Percentiles rank a stretch among this genome's conserved stretches.
Conservation (phyloP, 2,888 invertebrate genomes). For the Temnothorax unifasciatus region DNA sequence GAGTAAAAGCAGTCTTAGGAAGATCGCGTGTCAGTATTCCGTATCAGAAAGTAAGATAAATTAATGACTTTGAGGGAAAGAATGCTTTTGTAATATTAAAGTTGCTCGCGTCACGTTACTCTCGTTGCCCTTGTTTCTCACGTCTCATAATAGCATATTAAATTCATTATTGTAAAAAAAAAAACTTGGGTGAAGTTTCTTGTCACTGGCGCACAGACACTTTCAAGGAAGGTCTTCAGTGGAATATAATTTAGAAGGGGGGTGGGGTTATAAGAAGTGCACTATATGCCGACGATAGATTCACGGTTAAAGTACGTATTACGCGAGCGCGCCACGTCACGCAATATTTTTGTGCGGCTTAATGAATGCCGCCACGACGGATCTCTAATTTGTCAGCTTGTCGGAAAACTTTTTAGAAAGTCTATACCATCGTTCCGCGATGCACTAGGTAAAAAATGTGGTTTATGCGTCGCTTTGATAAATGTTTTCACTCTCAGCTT, state of each 20-base stretch:
- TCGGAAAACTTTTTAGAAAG: slow-evolving; percentile 43
- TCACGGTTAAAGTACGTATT: slow-evolving; percentile 8
- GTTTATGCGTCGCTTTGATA: not conserved
- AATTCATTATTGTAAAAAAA: not conserved
- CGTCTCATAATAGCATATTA: not conserved
- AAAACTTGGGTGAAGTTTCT: not conserved
- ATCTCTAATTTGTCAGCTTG: slow-evolving; percentile 21
- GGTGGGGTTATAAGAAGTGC: not conserved
- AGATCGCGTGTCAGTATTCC: not conserved
- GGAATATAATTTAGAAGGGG: not conserved
- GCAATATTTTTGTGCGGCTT: slow-evolving; percentile 28
- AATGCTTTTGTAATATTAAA: slow-evolving; percentile 33
- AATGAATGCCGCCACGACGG: slow-evolving; percentile 10
- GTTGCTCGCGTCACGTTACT: not conserved
- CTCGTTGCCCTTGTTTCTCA: not conserved
- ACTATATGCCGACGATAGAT: not conserved
- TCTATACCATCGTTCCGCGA: not conserved
- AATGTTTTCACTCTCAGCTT: not conserved
- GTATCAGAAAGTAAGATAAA: slow-evolving; percentile 29
- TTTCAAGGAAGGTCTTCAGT: not conserved
- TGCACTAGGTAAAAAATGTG: not conserved
- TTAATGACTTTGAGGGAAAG: slow-evolving; percentile 19
- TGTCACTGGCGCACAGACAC: not conserved
- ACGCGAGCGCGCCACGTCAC: not conserved
- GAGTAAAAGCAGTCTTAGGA: not conserved